Evolutionary conservation across 2,888 invertebrate genomes (phyloP).

Genomic region (Eupsilia transversa): DNA sequence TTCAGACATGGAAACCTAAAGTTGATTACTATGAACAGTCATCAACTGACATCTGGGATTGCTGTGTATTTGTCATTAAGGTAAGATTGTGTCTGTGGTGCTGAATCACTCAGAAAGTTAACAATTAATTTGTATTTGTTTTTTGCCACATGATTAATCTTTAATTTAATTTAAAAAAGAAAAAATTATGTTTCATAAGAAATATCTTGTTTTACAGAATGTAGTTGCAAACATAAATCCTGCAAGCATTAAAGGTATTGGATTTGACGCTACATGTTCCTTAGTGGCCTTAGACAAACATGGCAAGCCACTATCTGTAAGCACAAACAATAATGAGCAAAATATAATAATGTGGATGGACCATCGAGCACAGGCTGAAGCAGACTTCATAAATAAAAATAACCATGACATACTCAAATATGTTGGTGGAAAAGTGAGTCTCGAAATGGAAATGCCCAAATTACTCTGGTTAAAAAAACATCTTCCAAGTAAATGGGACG

Average conservation of each 20-base stretch:
- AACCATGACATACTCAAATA: constrained; percentile 94
- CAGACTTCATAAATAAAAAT: constrained; percentile 94
- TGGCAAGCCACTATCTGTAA: constrained; percentile 93
- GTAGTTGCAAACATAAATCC: constrained; percentile 90
- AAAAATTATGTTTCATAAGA: background rate
- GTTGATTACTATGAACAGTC: constrained; percentile 97
- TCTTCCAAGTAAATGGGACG: constrained; percentile 92
- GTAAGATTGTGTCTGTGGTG: constrained; percentile 83
- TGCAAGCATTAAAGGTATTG: constrained; percentile 94
- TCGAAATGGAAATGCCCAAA: constrained; percentile 99
- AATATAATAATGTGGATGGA: constrained; percentile 98
- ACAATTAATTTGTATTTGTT: background rate
- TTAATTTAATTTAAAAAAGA: no score
- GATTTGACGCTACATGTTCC: constrained; percentile 99
- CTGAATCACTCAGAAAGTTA: background rate
- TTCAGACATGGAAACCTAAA: constrained; percentile 94
- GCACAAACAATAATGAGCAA: constrained; percentile 92
- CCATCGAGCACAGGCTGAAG: constrained; percentile 95
- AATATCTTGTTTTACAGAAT: constrained; percentile 86
- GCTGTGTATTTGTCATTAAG: constrained; percentile 93
- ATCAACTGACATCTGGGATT: constrained; percentile 96
- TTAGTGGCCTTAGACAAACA: constrained; percentile 94
- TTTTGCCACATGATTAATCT: background rate
- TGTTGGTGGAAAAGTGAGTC: constrained; percentile 97
- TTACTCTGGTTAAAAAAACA: constrained; percentile 97